These are phyloP conservation scores for Elanus axillaris DNA, from an alignment of 2,113 vertebrate genomes.

Conservation along the genomic window DNA sequence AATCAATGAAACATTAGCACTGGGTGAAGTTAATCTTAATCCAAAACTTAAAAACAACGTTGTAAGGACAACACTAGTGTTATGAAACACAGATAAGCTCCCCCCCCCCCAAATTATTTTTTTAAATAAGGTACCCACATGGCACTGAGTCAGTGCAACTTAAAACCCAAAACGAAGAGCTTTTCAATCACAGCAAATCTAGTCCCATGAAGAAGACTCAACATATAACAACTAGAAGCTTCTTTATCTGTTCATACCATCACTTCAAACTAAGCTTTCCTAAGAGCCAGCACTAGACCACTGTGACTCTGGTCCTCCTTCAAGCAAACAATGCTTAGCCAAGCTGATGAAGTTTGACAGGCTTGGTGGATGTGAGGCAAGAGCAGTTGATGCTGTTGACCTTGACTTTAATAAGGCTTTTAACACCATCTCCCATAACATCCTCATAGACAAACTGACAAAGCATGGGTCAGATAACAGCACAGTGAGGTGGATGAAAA, in stretches of 20 bases:
- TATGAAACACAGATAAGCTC: neutral
- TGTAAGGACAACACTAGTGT: neutral
- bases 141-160: neutral
- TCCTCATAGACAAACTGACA: neutral
- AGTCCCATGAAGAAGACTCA: neutral
- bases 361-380: neutral
- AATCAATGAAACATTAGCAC: neutral
- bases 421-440: neutral
- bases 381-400: neutral
- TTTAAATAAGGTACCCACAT: neutral
- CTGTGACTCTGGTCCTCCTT: neutral
- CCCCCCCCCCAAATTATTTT: neutral
- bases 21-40: neutral
- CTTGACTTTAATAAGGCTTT: neutral
- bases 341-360: fast-evolving
- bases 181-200: neutral
- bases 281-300: neutral
- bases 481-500: neutral
- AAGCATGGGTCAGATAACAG: neutral
- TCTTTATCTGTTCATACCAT: neutral
- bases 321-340: neutral
- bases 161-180: neutral
- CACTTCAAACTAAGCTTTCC: neutral
- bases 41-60: neutral
- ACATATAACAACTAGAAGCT: neutral